phyloP scores from a whole-genome alignment of 2,888 invertebrate species.

The Cheilosia pagana region DNA sequence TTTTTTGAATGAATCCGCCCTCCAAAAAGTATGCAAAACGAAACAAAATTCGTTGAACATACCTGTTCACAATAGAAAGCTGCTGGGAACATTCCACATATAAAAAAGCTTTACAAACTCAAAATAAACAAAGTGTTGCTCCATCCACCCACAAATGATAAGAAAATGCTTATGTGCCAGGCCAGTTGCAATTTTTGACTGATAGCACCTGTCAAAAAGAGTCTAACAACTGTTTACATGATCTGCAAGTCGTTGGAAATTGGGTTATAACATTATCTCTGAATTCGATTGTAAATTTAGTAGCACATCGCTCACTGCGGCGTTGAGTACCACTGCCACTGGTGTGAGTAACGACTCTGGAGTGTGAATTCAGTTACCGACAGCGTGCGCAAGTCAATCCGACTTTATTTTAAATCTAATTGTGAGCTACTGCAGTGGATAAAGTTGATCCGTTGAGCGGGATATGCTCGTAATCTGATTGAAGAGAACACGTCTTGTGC shows the following conservation, averaged over 20 bases:
- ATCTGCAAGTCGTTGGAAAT: neutral
- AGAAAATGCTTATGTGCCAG: neutral
- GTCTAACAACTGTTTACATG: neutral
- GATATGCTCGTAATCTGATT: conserved; percentile 14
- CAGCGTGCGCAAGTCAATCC: conserved; percentile 8
- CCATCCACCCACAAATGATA: conserved; percentile 23
- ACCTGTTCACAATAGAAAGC: conserved; percentile 17
- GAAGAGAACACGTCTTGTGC: conserved; percentile 27
- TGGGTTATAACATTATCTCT: neutral
- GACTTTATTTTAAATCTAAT: conserved; percentile 10
- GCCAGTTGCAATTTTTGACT: conserved; percentile 16
- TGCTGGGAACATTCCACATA: neutral
- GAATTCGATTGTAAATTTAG: conserved; percentile 2
- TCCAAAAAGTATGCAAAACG: conserved; percentile 7
- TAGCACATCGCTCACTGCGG: neutral
- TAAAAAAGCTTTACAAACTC: neutral
- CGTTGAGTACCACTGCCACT: conserved; percentile 5
- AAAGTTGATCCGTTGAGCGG: neutral
- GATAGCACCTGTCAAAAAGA: conserved; percentile 4
- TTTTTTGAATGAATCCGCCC: no score
- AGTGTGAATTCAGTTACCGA: conserved; percentile 3
- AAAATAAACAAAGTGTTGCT: neutral
- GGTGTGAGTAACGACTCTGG: neutral
- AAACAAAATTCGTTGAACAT: no score
- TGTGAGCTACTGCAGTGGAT: neutral